Conservation (phyloP, 2,888 invertebrate species). For the Xestoiulus laeticollis region DNA sequence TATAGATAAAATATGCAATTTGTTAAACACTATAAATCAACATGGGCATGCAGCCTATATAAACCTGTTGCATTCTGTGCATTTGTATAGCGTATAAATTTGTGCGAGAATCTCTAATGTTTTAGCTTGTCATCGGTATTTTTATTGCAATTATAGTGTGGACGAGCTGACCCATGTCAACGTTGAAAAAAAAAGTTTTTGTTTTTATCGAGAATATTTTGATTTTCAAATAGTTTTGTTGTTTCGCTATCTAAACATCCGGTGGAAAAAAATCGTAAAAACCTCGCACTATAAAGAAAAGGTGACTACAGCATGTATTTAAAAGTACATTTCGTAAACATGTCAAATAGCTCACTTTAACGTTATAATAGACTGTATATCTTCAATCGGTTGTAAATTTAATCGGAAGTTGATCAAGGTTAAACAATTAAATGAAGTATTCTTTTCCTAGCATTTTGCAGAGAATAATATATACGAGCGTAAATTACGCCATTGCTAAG, state of each 20-base stretch:
- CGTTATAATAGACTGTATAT: neutral
- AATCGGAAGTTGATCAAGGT: neutral
- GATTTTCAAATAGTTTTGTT: neutral
- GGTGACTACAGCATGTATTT: conserved; percentile 26
- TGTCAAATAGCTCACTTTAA: neutral
- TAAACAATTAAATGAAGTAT: neutral
- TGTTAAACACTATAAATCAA: too few relatives aligned
- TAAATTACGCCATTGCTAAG: neutral
- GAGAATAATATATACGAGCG: neutral
- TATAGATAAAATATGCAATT: too few relatives aligned
- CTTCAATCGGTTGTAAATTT: neutral
- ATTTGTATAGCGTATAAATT: too few relatives aligned
- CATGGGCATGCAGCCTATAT: too few relatives aligned
- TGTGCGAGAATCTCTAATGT: too few relatives aligned
- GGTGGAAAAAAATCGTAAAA: conserved; percentile 1
- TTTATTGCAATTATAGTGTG: neutral
- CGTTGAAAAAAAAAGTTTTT: neutral
- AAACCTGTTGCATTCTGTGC: too few relatives aligned
- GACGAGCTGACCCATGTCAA: neutral
- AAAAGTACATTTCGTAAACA: neutral
- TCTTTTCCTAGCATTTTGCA: neutral
- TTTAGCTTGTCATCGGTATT: neutral
- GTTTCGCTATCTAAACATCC: conserved; percentile 7
- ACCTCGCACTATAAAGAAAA: neutral
- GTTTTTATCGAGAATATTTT: neutral